Conservation (phyloP, 2,113 vertebrate genomes). For the Eretmochelys imbricata region DNA sequence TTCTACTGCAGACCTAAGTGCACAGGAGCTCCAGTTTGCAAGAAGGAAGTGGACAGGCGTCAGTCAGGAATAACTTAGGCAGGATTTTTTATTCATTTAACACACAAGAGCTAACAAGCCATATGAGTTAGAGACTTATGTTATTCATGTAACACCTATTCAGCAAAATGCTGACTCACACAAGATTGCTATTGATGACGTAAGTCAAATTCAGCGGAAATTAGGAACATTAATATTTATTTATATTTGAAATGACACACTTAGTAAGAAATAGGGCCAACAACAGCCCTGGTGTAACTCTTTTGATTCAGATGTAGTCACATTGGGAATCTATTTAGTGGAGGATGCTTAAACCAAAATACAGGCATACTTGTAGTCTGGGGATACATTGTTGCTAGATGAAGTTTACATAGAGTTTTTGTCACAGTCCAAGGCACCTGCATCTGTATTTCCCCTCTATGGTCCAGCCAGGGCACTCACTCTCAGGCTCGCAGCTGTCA, state of each 20-base stretch:
- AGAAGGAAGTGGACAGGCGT: background rate
- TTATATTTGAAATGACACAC: fast-evolving
- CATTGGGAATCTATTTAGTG: fast-evolving
- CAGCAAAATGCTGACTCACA: fast-evolving
- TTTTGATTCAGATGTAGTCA: background rate
- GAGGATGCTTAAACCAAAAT: background rate
- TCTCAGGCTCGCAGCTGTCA: background rate
- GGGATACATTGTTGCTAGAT: background rate
- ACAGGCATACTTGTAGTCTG: fast-evolving
- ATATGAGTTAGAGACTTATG: background rate
- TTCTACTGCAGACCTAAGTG: background rate
- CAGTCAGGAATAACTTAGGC: background rate
- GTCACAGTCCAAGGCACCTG: background rate
- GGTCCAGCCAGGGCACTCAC: background rate
- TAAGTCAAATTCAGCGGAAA: fast-evolving
- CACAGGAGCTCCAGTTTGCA: background rate
- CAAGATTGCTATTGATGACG: fast-evolving
- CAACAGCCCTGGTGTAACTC: background rate
- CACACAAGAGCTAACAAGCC: background rate
- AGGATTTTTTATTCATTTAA: background rate
- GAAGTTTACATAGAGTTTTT: background rate
- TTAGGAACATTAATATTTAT: background rate
- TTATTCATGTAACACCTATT: background rate
- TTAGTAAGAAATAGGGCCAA: background rate
- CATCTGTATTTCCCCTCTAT: background rate